Conservation (phyloP, 2,113 vertebrate genomes). For the Reinhardtius hippoglossoides region DNA sequence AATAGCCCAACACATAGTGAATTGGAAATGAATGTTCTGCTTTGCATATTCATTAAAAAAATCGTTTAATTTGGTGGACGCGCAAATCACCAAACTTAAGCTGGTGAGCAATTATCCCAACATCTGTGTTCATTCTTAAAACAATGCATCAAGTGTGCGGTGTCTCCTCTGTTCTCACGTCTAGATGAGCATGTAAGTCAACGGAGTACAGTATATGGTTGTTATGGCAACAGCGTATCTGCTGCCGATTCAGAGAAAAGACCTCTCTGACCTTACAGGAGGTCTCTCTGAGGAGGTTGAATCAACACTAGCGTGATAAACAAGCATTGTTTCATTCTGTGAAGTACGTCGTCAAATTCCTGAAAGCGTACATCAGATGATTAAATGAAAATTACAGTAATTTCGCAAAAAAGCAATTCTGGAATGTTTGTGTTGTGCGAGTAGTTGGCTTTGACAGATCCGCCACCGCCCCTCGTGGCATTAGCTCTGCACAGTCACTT, state of each 20-base stretch:
- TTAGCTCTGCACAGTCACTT: conserved; percentile 67
- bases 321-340: conserved; percentile 21
- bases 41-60: conserved; percentile 65
- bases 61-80: conserved; percentile 54
- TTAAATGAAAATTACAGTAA: conserved; percentile 35
- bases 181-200: conserved; percentile 34
- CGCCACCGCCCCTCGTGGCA: conserved; percentile 48
- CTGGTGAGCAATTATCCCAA: conserved; percentile 39
- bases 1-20: conserved; percentile 67
- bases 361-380: conserved; percentile 29
- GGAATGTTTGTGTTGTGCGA: conserved; percentile 40
- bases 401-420: conserved; percentile 33
- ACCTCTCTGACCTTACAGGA: conserved; percentile 5
- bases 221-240: background rate
- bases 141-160: conserved; percentile 12
- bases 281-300: background rate
- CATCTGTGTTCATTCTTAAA: conserved; percentile 38
- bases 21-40: conserved; percentile 46
- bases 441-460: conserved; percentile 59
- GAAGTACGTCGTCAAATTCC: conserved; percentile 28
- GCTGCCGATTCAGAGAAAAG: background rate
- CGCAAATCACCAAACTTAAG: conserved; percentile 31
- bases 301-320: conserved; percentile 5
- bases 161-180: conserved; percentile 9
- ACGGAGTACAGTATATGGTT: background rate